Evolutionary conservation across 2,797 vertebrate species (phyloP), one percentile per base, ranked within the genome.

Genomic region (Balearica regulorum): DNA sequence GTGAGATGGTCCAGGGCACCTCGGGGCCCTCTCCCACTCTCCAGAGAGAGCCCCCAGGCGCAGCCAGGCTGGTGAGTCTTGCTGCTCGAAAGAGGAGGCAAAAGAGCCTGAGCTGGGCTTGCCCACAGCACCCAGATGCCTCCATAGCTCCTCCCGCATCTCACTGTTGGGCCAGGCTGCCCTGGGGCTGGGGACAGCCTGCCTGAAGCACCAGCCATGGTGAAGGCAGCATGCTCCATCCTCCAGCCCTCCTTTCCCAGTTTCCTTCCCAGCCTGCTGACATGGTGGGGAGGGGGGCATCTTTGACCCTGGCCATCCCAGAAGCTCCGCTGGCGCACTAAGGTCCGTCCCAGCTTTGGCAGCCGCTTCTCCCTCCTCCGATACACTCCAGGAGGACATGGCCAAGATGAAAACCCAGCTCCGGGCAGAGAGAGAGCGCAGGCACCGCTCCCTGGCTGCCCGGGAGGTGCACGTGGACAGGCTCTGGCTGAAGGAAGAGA

Each of bases 11-110:
- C n/a, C 1, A 1, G 70, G 21, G 21, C 29, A n/a, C 0, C 9
- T 6, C 11, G 16, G 15, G 54, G 73, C 13, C 35, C 29, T 51
- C 81, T 68, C 6, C 28, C 16, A 20, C n/a, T 5, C 17, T 54
- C 18, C 18, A 17, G 58, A n/a, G n/a, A n/a, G n/a, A 9, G 11
- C 46, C 33, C 46, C 10, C 37, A 17, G 16, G 8, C 0, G 0
- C 3, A 6, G 28, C 33, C 3, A 1, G 14, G n/a, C 26, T 53
- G 39, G 9, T 25, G 35, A 77, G 14, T 41, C 39, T 83, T 41
- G 46, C 75, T 65, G 51, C 46, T 29, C 13, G 13, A 15, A 33
- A 44, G 28, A 46, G 25, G 37, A 37, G 37, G 37, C 28, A 33
- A 14, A 39, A 65, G 35, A 48, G 33, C 29, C 11, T 11, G n/a